Evolutionary conservation across 2,888 invertebrate species (phyloP).

Genomic region (Lithodes maja): DNA sequence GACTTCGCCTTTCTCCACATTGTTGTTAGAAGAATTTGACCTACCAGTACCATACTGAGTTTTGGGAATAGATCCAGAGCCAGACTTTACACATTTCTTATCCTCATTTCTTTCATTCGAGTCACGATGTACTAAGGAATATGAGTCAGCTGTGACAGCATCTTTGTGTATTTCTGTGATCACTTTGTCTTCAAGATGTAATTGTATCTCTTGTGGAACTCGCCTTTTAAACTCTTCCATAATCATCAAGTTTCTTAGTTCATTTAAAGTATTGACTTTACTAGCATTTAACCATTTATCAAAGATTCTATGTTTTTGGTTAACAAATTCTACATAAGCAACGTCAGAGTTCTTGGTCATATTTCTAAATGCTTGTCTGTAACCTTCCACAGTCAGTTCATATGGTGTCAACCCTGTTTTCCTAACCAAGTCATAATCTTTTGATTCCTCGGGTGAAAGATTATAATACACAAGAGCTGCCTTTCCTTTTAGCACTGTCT

Average conservation of each 20-base stretch:
- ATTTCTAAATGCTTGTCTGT: neutral
- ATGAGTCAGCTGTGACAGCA: neutral
- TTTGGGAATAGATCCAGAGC: neutral
- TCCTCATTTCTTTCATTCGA: neutral
- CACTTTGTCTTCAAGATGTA: neutral
- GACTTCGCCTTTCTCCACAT: neutral
- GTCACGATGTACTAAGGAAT: neutral
- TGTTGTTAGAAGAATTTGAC: neutral
- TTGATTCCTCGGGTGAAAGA: neutral
- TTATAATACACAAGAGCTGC: neutral
- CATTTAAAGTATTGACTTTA: neutral
- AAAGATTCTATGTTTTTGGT: neutral
- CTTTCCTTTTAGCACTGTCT: neutral
- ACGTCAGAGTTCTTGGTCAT: neutral
- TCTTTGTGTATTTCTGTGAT: neutral
- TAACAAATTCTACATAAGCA: constrained; percentile 6
- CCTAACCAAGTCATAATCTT: neutral
- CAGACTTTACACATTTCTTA: neutral
- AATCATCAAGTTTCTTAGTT: neutral
- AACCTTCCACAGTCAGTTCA: neutral
- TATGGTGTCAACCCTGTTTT: neutral
- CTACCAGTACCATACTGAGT: neutral
- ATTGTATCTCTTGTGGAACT: neutral
- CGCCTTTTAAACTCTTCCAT: neutral
- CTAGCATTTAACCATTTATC: constrained; percentile 3